phyloP scores from a whole-genome alignment of 2,888 invertebrate genomes.

The Dryococelus australis region DNA sequence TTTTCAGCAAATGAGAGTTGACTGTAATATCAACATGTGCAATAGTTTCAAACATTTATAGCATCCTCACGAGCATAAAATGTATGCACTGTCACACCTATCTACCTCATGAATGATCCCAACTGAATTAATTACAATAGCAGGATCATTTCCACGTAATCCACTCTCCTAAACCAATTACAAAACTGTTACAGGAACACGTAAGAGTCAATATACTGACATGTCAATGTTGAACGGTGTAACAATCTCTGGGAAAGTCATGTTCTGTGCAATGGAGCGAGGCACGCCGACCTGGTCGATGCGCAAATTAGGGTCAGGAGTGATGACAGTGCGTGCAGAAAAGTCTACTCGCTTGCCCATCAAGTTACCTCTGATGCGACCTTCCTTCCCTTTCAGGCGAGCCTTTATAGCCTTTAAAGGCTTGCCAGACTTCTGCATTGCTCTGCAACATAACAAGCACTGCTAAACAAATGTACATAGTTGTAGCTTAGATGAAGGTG shows the following conservation, averaged over 20 bases:
- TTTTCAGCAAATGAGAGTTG: too few relatives aligned
- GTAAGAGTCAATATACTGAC: constrained; percentile 56
- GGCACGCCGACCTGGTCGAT: constrained; percentile 99
- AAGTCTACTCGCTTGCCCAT: constrained; percentile 99
- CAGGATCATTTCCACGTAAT: too few relatives aligned
- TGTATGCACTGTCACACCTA: too few relatives aligned
- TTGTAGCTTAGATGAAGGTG: too few relatives aligned
- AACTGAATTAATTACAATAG: too few relatives aligned
- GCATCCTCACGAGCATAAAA: too few relatives aligned
- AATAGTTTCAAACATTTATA: too few relatives aligned
- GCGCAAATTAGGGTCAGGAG: constrained; percentile 92
- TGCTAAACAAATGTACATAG: constrained; percentile 21
- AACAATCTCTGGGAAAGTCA: constrained; percentile 99
- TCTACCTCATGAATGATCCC: too few relatives aligned
- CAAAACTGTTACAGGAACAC: too few relatives aligned
- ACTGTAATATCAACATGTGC: too few relatives aligned
- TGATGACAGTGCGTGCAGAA: constrained; percentile 98
- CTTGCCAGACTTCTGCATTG: constrained; percentile 99
- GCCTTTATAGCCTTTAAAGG: constrained; percentile 98
- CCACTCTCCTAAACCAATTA: too few relatives aligned
- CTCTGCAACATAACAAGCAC: constrained; percentile 63
- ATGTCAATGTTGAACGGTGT: constrained; percentile 99
- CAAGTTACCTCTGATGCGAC: constrained; percentile 97
- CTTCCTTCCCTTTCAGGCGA: constrained; percentile 97
- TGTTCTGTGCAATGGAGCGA: constrained; percentile 96